Conservation (phyloP, 2,113 vertebrate genomes). For the Nothocercus nigrocapillus region DNA sequence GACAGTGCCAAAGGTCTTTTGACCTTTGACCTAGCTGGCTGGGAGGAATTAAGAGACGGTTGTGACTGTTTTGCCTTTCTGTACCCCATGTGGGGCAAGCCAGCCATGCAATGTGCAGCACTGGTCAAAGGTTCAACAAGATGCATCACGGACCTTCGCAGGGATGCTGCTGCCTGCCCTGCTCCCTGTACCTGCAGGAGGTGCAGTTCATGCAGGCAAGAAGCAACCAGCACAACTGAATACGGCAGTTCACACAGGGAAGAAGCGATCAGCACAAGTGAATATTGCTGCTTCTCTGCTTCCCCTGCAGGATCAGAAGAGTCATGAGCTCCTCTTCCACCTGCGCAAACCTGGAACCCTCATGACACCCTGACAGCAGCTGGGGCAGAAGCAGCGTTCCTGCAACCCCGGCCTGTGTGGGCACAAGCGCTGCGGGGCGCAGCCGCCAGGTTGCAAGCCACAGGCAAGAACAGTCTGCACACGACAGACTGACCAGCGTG, state of each 20-base stretch:
- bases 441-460: neutral
- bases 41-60: neutral
- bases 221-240: neutral
- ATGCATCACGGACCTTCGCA: too few species aligned
- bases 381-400: neutral
- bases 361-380: neutral
- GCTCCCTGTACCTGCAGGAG: accelerated
- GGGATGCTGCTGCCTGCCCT: neutral
- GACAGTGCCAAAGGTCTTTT: neutral
- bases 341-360: neutral
- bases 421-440: neutral
- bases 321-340: neutral
- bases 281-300: neutral
- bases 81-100: neutral
- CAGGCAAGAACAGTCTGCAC: neutral
- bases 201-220: neutral
- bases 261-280: neutral
- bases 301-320: neutral
- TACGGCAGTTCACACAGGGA: neutral
- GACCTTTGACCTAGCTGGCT: neutral
- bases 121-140: accelerated
- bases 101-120: neutral
- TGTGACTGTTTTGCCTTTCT: neutral
- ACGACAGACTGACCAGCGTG: neutral
- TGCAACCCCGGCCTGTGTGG: neutral